A percentile compares a stretch with the other conserved stretches of the same genome.
Conservation (phyloP, 2,797 vertebrate genomes). For the Scolopax bukidnonensis region DNA sequence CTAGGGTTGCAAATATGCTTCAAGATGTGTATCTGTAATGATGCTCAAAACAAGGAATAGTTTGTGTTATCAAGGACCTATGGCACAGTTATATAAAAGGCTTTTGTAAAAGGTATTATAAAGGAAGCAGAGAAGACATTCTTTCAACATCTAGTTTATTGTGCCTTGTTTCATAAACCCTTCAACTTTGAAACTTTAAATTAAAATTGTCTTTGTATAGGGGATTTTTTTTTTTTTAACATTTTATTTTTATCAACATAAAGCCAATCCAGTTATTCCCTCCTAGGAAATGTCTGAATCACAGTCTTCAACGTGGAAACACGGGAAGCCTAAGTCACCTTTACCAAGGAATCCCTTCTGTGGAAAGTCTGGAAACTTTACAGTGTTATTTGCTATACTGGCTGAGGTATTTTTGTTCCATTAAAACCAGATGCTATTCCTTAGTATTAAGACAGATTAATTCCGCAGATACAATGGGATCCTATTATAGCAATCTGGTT, state of each 20-base stretch:
- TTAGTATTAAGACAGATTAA: slow-evolving; percentile 55
- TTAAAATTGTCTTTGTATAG: background rate
- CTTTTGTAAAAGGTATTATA: background rate
- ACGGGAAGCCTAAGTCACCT: background rate
- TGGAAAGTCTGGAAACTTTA: slow-evolving; percentile 28
- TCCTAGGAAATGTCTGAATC: slow-evolving; percentile 26
- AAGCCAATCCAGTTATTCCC: background rate
- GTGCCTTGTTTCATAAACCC: background rate
- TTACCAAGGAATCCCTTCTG: slow-evolving; percentile 25
- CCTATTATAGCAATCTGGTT: slow-evolving; percentile 53
- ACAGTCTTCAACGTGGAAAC: background rate
- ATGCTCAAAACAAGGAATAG: background rate
- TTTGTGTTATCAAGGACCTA: background rate
- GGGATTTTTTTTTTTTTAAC: background rate
- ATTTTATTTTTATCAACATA: background rate
- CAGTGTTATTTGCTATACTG: background rate
- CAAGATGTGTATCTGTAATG: background rate
- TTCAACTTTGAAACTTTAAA: background rate
- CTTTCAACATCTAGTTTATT: background rate
- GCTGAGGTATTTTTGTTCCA: slow-evolving; percentile 43
- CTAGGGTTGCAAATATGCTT: background rate
- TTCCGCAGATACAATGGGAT: slow-evolving; percentile 52
- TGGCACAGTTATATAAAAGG: background rate
- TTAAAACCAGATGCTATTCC: slow-evolving; percentile 51
- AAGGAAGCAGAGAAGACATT: background rate